These are phyloP conservation scores for Zoanthus solanderi DNA, from an alignment of 92 coral and sea anemone species.

Conservation along the genomic window DNA sequence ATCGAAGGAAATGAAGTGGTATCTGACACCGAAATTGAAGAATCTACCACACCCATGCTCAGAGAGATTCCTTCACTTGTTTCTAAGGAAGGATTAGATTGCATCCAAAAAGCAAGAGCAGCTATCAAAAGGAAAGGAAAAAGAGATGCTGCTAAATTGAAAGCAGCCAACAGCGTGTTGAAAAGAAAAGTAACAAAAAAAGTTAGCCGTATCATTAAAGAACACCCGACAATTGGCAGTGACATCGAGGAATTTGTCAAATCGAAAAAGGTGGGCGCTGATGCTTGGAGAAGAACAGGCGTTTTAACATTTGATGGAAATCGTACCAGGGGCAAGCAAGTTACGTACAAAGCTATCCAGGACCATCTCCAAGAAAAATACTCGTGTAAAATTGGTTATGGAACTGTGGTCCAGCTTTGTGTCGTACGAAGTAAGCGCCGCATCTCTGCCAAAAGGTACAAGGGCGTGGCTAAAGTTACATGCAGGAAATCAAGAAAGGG, in stretches of 20 bases:
- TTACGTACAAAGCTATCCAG: conserved; percentile 64
- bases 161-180: conserved; percentile 29
- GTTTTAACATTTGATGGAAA: conserved; percentile 61
- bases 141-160: conserved; percentile 33
- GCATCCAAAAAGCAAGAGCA: conserved; percentile 44
- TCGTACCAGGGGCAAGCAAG: conserved; percentile 64
- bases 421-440: conserved; percentile 63
- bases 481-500: conserved; percentile 51
- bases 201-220: conserved; percentile 40
- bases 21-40: conserved; percentile 54
- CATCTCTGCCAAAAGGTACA: conserved; percentile 56
- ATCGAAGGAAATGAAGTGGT: conserved; percentile 61
- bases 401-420: conserved; percentile 73
- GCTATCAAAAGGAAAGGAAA: conserved; percentile 40
- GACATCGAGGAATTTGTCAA: conserved; percentile 63
- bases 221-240: conserved; percentile 56
- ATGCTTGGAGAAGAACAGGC: conserved; percentile 67
- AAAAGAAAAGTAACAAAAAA: conserved; percentile 56
- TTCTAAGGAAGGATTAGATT: conserved; percentile 48
- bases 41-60: conserved; percentile 9
- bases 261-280: conserved; percentile 62
- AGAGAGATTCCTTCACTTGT: neutral
- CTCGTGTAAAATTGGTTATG: conserved; percentile 62
- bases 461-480: conserved; percentile 65
- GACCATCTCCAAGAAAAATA: conserved; percentile 62